Base-by-base conservation (phyloP, 2,113 vertebrate genomes). In the Osmerus mordax region DNA sequence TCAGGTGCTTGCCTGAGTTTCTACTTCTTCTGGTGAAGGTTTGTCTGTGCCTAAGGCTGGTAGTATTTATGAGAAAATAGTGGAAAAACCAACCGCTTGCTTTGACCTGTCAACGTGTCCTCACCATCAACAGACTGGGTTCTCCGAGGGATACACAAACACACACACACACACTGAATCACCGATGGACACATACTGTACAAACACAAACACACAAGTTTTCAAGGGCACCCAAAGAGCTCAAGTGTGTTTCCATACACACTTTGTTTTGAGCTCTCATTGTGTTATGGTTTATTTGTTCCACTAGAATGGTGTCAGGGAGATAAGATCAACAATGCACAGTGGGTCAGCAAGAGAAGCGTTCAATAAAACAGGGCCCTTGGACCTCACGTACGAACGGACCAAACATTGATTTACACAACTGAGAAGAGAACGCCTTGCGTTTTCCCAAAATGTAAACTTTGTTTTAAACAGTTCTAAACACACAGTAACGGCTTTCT, bases 291-390 rank as follows among this genome's bases (percentile, higher is more conserved):
- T 70, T 55, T 78, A 84, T 84, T 83, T 85, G 80, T 84, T 75
- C 60, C 78, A 72, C 77, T 70, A 73, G 66, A 77, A 85, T 75
- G 83, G 76, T 87, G 84, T 87, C 83, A 85, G 78, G 47, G 71
- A 85, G 86, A 89, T 89, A 89, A 89, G 84, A 67, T 74, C 64
- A 80, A 85, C 86, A 88, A 86, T 89, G 82, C 75, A 59, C 1
- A 36, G 47, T 74, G 62, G 69, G 69, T 78, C 71, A 58, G 77
- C 78, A 79, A 28, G 13, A 70, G 41, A 82, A 82, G 75, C 77
- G 81, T 86, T 84, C 80, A 84, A n/a, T 75, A 78, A 70, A 75
- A 69, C 32, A 36, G 32, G 32, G 6, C 32, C 32, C 4, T 36
- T 36, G 32, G 32, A 36, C 32, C 6, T 36, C 32, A 36, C 21